phyloP scores from a whole-genome alignment of 2,113 vertebrate species.

The Parus major region DNA sequence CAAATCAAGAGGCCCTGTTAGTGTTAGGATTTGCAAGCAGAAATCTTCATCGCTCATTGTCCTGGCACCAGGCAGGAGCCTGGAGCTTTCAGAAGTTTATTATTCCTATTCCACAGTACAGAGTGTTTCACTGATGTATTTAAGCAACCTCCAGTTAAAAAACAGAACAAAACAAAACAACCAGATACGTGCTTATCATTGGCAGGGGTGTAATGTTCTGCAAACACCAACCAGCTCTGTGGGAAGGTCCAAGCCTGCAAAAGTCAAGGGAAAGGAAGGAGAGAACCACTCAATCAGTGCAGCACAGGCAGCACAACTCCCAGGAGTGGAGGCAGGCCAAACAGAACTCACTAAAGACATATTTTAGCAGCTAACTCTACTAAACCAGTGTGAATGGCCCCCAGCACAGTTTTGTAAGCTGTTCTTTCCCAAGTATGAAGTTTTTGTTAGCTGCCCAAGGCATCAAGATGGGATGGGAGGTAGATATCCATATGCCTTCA shows the following conservation, averaged over 20 bases:
- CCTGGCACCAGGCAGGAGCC: background rate
- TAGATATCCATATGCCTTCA: background rate
- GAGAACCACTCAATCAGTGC: background rate
- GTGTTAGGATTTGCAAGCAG: background rate
- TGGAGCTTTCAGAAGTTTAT: background rate
- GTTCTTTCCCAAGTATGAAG: background rate
- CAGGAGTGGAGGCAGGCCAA: background rate
- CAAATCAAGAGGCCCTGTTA: background rate
- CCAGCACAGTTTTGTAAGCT: background rate
- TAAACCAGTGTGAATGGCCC: background rate
- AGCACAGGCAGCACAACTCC: background rate
- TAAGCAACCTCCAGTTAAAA: background rate
- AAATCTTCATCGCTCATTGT: background rate
- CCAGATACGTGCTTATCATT: background rate
- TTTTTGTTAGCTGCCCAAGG: background rate
- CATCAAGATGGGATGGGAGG: background rate
- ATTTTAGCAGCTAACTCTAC: background rate
- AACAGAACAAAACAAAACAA: background rate
- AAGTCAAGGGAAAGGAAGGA: background rate
- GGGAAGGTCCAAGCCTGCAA: background rate
- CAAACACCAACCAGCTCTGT: background rate
- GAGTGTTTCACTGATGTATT: background rate
- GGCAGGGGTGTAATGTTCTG: background rate
- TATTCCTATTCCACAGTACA: background rate
- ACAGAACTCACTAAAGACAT: background rate